A percentile compares a stretch with the other conserved stretches of the same genome.
phyloP scores from a whole-genome alignment of 2,888 invertebrate genomes.

The Cinara cedri region DNA sequence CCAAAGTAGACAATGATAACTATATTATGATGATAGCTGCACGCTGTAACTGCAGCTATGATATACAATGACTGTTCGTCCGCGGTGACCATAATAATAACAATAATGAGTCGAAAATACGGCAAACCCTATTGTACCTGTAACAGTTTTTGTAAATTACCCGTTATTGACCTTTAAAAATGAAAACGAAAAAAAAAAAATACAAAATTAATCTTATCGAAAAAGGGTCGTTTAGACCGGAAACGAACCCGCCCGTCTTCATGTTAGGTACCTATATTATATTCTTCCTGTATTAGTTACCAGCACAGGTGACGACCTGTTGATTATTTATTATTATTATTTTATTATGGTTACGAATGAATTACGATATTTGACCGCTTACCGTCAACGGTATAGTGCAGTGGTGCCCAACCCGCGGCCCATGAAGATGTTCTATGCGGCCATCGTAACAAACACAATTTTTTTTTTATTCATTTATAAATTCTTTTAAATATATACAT shows the following conservation, averaged over 20 bases:
- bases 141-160: neutral
- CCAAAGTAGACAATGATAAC: too few relatives aligned
- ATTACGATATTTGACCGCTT: neutral
- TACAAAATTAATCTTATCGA: neutral
- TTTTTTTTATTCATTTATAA: too few relatives aligned
- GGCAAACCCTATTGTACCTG: neutral
- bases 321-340: neutral
- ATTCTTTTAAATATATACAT: too few relatives aligned
- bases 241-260: neutral
- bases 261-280: neutral
- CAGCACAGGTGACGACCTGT: neutral
- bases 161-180: neutral
- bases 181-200: neutral
- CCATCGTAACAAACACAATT: too few relatives aligned
- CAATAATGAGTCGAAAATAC: neutral
- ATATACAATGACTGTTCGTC: too few relatives aligned
- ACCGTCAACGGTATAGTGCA: neutral
- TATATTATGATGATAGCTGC: too few relatives aligned
- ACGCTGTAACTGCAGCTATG: too few relatives aligned
- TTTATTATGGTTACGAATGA: neutral
- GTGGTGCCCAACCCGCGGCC: too few relatives aligned
- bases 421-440: too few relatives aligned
- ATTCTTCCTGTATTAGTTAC: neutral
- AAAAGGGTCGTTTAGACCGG: neutral
- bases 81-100: neutral